Percentiles rank a stretch among this genome's conserved stretches.
phyloP scores from a whole-genome alignment of 1,140 invertebrate genomes.

The Metopolophium dirhodum region DNA sequence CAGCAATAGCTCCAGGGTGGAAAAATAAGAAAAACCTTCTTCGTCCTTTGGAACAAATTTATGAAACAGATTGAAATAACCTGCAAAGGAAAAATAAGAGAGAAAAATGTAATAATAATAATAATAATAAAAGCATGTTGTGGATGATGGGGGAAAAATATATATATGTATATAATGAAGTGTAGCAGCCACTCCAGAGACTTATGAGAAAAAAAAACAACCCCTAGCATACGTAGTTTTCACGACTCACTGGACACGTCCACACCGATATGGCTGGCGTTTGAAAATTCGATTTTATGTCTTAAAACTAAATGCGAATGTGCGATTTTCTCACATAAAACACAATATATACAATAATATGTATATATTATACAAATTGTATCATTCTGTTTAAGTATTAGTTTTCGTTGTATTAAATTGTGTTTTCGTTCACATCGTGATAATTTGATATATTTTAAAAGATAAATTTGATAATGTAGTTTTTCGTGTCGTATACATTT shows the following conservation, averaged over 20 bases:
- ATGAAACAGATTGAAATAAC: slow-evolving; percentile 28
- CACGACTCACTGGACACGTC: slow-evolving; percentile 44
- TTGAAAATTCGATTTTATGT: slow-evolving; percentile 53
- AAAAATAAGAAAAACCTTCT: neutral
- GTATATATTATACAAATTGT: neutral
- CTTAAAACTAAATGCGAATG: neutral
- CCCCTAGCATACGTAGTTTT: slow-evolving; percentile 14
- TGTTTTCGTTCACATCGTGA: neutral
- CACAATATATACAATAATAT: neutral
- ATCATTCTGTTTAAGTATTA: neutral
- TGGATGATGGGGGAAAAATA: neutral
- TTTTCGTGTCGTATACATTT: neutral
- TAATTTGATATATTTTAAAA: neutral
- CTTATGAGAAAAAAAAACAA: slow-evolving; percentile 7
- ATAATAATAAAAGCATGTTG: slow-evolving; percentile 15
- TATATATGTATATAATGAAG: slow-evolving; percentile 20
- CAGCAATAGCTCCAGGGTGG: neutral
- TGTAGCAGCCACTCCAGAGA: neutral
- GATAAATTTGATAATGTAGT: neutral
- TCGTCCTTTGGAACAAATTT: slow-evolving; percentile 24
- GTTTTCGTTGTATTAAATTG: neutral
- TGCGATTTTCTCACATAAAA: neutral
- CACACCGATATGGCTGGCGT: neutral
- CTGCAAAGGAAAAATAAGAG: no score
- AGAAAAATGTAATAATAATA: slow-evolving; percentile 33